Percentiles rank a stretch among this genome's conserved stretches.
Conservation (phyloP, 2,888 invertebrate species). For the Acleris laterana region DNA sequence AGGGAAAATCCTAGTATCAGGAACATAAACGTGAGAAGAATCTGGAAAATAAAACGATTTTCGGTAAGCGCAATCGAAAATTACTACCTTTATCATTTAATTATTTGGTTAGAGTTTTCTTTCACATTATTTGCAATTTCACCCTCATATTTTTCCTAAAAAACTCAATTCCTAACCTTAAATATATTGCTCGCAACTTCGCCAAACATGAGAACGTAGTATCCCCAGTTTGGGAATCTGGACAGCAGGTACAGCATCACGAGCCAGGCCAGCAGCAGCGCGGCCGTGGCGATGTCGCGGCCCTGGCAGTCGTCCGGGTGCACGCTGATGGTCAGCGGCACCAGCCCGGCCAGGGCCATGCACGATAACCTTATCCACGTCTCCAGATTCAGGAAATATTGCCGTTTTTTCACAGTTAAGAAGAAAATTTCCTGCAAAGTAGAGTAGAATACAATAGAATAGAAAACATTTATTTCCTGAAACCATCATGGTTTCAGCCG, state of each 20-base stretch:
- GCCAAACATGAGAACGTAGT: conserved; percentile 85
- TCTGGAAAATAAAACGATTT: conserved; percentile 61
- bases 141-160: too few species aligned
- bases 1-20: conserved; percentile 83
- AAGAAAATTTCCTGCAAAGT: conserved; percentile 76
- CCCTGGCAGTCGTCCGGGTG: conserved; percentile 64
- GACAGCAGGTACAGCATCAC: conserved; percentile 84
- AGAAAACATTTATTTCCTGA: too few species aligned
- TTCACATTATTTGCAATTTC: too few species aligned
- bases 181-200: conserved; percentile 83
- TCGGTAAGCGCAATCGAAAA: neutral
- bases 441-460: too few species aligned
- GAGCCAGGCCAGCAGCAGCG: conserved; percentile 82
- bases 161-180: conserved; percentile 61
- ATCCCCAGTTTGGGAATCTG: conserved; percentile 83
- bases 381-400: conserved; percentile 81
- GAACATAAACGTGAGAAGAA: conserved; percentile 75
- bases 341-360: conserved; percentile 67
- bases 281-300: conserved; percentile 78
- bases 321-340: conserved; percentile 64
- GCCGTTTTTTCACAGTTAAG: conserved; percentile 74
- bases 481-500: too few species aligned
- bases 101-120: too few species aligned
- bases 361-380: conserved; percentile 83
- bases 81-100: too few species aligned